Evolutionary conservation across 2,113 vertebrate genomes (phyloP), one percentile per base, ranked within the genome.

Genomic region (Lepisosteus osseus): DNA sequence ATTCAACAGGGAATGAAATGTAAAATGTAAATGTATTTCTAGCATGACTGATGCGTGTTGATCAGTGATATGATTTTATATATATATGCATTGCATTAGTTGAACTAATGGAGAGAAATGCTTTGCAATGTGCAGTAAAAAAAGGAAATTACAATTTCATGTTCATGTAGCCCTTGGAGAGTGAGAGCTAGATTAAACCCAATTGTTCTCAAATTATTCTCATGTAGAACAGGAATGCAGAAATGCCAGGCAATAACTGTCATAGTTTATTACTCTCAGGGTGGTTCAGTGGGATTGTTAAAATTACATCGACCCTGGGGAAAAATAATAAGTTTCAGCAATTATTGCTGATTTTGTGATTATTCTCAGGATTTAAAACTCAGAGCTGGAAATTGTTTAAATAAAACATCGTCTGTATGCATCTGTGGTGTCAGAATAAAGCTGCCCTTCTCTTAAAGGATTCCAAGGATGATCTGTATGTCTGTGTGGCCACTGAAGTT

Each of bases 121-220:
- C 74, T 72, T 65, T 56, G 55, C 68, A 44, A 71, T 72, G 45
- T 51, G 1, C 47, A 51, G 9, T 80, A 70, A 75, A 80, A 55
- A 69, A 64, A 72, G 65, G 76, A 72, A 74, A 86, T 82, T 83
- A 68, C 77, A 82, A 80, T 82, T 80, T 77, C 65, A 74, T 86
- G 81, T 84, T 80, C 61, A 17, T 51, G 47, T 42, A 72, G 64
- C 68, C 80, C 44, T 13, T n/a, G 55, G 76, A 78, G 74, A 56
- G 65, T 54, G 57, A 56, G 72, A 79, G 78, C 80, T 41, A 14
- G 67, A 78, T 71, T 59, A 83, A 81, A 86, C 81, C 57, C 77
- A 83, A 81, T 79, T 85, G 77, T 85, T 86, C 81, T 68, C 56
- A 72, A 82, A 83, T 82, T 77, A 83, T 85, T 83, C 62, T 74